A percentile compares a stretch with the other conserved stretches of the same genome.
Conservation (phyloP, 2,797 vertebrate species). For the Aeoliscus strigatus region DNA sequence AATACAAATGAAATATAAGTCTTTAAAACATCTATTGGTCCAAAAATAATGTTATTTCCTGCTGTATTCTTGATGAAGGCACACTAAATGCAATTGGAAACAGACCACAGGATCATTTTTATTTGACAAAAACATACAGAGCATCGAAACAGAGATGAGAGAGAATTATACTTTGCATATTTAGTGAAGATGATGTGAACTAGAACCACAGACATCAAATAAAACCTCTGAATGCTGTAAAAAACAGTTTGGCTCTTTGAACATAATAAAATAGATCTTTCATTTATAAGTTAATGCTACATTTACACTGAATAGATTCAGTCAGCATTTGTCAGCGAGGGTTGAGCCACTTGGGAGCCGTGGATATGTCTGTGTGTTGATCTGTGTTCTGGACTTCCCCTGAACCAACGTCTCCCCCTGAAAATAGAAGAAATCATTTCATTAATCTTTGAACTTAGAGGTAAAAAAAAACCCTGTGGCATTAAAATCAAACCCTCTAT, state of each 20-base stretch:
- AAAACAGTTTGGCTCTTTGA: conserved; percentile 55
- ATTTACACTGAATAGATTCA: conserved; percentile 62
- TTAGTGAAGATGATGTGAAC: conserved; percentile 35
- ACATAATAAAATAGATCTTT: conserved; percentile 77
- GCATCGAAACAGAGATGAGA: conserved; percentile 1
- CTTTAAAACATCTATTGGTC: conserved; percentile 4
- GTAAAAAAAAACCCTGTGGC: no score
- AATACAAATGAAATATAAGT: conserved; percentile 29
- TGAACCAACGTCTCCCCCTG: conserved; percentile 84
- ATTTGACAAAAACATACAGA: conserved; percentile 3
- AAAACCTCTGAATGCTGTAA: conserved; percentile 50
- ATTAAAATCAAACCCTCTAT: no score
- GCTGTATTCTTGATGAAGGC: conserved; percentile 23
- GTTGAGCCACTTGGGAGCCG: conserved; percentile 79
- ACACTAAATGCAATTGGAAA: conserved; percentile 1
- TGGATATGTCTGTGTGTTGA: conserved; percentile 68
- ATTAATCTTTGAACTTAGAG: no score
- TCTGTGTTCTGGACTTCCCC: conserved; percentile 82
- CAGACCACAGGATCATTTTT: not conserved
- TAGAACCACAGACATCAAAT: conserved; percentile 28
- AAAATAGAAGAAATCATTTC: conserved; percentile 23
- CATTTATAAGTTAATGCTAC: conserved; percentile 80
- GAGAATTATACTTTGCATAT: conserved; percentile 17
- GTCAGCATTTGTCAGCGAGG: conserved; percentile 82
- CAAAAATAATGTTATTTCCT: conserved; percentile 4